Evolutionary conservation across 2,888 invertebrate genomes (phyloP), one percentile per base, ranked within the genome.

Genomic region (Torymus auratus): DNA sequence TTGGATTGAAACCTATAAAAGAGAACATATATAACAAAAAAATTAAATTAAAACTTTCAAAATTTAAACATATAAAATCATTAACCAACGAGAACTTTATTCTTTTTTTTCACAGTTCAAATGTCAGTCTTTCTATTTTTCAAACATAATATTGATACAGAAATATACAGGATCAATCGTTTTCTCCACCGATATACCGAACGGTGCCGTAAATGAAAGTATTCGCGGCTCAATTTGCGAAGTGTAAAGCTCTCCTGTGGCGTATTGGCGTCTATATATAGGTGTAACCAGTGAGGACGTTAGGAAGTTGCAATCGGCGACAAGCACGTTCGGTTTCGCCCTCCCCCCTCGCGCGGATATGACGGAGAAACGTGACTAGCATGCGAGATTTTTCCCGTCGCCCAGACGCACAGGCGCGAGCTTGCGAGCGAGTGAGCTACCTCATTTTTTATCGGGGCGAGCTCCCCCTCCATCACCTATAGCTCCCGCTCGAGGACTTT

Each of bases 361-460:
- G 56, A 73, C 73, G 68, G 56, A 15, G 23, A 62, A 64, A 74
- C 79, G 74, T 79, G 79, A 79, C 69, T 50, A 10, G 79, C 52
- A 20, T 79, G 23, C 79, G 62, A 52, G 58, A 73, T 73, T 73
- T 56, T 73, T 50, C 20, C 4, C 61, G 15, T 13, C 11, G 0
- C 10, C 17, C 5, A 15, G 41, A 28, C 10, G 17, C 15, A 0
- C 13, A 7, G 11, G 15, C 7, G 17, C 53, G 3, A 1, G 15
- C n/a, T n/a, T n/a, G n/a, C 1, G 20, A 20, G 20, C 20, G 20
- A 60, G 15, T 17, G 13, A 52, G 68, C 23, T 50, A 13, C 20
- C 11, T 20, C 64, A 53, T 60, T 78, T 72, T 78, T 78, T 65
- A 67, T 53, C 79, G 69, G 15, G 28, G 28, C 28, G 28, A 28